Evolutionary conservation across 1,140 invertebrate species (phyloP).

Genomic region (Conus betulinus): DNA sequence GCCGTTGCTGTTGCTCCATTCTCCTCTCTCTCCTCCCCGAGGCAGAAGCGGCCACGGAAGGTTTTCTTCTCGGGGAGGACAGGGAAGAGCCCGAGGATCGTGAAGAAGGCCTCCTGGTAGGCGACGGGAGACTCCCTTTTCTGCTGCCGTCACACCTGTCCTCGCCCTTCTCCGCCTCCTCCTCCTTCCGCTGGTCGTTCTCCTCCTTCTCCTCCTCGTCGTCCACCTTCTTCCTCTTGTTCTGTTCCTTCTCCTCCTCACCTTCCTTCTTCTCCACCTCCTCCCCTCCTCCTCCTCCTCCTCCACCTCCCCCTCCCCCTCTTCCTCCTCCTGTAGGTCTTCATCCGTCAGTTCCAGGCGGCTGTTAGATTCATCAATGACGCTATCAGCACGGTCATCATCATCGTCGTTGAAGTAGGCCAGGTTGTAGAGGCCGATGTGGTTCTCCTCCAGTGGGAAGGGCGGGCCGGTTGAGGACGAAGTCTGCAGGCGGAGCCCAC

Average conservation of each 20-base stretch:
- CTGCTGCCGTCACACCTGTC: slow-evolving; percentile 1
- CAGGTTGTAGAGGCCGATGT: slow-evolving; percentile 32
- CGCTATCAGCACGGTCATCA: slow-evolving; percentile 14
- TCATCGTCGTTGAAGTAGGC: slow-evolving; percentile 22
- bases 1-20: not conserved
- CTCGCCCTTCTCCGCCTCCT: not conserved
- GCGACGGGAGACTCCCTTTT: not conserved
- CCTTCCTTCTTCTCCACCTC: slow-evolving; percentile 4
- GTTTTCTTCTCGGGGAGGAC: slow-evolving; percentile 30
- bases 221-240: not conserved
- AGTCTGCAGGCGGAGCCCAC: not conserved
- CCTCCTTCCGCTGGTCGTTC: not conserved
- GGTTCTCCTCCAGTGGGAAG: slow-evolving; percentile 26
- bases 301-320: not conserved
- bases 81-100: not conserved
- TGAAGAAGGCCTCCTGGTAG: slow-evolving; percentile 8
- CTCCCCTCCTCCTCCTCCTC: not conserved
- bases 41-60: not conserved
- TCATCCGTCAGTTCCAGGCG: not conserved
- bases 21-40: not conserved
- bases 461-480: not conserved
- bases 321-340: not conserved
- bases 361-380: slow-evolving; percentile 14
- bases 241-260: not conserved
- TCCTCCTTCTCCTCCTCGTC: slow-evolving; percentile 18